A percentile compares a stretch with the other conserved stretches of the same genome.
Evolutionary conservation across 2,113 vertebrate species (phyloP).

Genomic region (Tachuris rubrigastra): DNA sequence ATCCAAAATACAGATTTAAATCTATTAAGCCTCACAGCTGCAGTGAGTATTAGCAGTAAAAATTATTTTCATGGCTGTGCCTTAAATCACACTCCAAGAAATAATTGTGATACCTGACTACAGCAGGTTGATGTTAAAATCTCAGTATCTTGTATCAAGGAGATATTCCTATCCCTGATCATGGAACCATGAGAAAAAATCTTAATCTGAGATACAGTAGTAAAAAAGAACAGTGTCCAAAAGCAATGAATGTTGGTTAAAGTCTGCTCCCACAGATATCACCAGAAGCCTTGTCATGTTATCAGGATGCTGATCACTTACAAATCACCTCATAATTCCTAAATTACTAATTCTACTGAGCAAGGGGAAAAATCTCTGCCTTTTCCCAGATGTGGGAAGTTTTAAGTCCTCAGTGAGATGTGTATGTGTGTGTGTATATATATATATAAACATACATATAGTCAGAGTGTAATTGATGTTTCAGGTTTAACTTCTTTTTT

Average conservation of each 20-base stretch:
- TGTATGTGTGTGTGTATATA: rapidly evolving
- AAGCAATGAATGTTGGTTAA: background rate
- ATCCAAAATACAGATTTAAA: background rate
- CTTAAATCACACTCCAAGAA: background rate
- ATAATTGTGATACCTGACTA: background rate
- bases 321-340: background rate
- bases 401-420: background rate
- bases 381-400: background rate
- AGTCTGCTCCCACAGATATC: background rate
- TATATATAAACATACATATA: background rate
- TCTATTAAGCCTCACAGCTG: background rate
- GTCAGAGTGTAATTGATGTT: background rate
- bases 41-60: background rate
- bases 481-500: background rate
- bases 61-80: background rate
- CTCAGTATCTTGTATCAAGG: background rate
- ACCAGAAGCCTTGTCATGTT: background rate
- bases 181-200: background rate
- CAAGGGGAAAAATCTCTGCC: background rate
- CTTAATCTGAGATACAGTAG: background rate
- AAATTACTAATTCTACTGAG: background rate
- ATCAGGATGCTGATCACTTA: background rate
- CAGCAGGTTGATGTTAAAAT: background rate
- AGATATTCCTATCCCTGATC: background rate
- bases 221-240: background rate